Evolutionary conservation across 2,113 vertebrate species (phyloP), one percentile per base, ranked within the genome.

Genomic region (Numenius arquata): DNA sequence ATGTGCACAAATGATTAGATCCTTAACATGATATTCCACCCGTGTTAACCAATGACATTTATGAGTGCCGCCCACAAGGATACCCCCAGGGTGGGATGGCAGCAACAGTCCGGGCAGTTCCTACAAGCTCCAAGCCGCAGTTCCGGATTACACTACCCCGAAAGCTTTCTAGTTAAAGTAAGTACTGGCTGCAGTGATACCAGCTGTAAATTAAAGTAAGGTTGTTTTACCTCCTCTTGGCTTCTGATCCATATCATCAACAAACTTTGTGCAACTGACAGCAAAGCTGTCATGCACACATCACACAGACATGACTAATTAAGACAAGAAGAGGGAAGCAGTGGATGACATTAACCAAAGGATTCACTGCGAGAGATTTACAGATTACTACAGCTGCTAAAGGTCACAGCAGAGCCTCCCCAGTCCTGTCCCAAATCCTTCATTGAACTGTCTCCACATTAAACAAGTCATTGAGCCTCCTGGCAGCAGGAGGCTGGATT

Each of bases 11-110:
- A 65, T 32, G 25, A 22, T 88, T 34, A 32, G 26, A 59, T 87
- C 97, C 98, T 99, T 99, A 98, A 98, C 80, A 2, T 3, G 43
- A 1, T 26, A 18, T 94, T 85, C 53, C 89, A 99, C 98, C 95
- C 74, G 96, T 99, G 95, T 90, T 99, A 89, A 95, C 97, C 66
- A 82, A 58, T 30, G 92, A 36, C 5, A 6, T 96, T 21, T 98
- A 98, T 9, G 96, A 98, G 40, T 5, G 68, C 40, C 97, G 97
- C 93, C 93, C 96, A 3, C 66, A 85, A 52, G 96, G 96, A n/a
- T 94, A 63, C 74, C 96, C 96, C 6, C 59, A 84, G 30, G 96
- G 84, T 21, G 94, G 91, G 67, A 96, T 96, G 93, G 97, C 94
- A 43, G 90, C 97, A 71, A 79, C 61, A 53, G 81, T 97, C 67